Base-by-base conservation (phyloP, 2,888 invertebrate species). In the Amphipoea oculea region DNA sequence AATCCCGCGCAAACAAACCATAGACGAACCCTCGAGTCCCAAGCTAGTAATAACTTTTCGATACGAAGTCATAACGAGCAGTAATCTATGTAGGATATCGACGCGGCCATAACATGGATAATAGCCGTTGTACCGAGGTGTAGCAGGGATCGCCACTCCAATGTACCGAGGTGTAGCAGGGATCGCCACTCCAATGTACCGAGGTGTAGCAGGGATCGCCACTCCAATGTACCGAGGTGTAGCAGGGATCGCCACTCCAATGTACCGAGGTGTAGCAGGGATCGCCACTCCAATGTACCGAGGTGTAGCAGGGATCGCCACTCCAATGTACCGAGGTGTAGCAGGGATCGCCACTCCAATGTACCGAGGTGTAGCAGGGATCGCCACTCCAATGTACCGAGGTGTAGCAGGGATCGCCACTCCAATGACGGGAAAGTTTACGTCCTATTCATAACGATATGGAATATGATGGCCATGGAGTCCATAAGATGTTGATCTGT, bases 21-120 rank as follows among this genome's bases (percentile, higher is more conserved):
- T 20, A 71, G 42, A 40, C 70, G 42, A 62, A 74, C 54, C 69
- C 76, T 23, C 45, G 51, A 14, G 40, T 36, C 17, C 4, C 42
- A 40, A 54, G 42, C 73, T 74, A 67, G 66, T 76, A 57, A 63
- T 7, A 66, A 69, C 40, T 17, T 20, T n/a, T 63, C 71, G 68
- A 77, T 54, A 80, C 79, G 62, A 40, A 65, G 66, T 81, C 62
- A 73, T 85, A 85, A 85, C 74, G 67, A 70, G 66, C 54, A 45
- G 40, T 77, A 77, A 85, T 85, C 77, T 85, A 69, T 65, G 81
- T 51, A 81, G 81, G 75, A 75, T 88, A 85, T 81, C 74, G 76
- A 29, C 67, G 57, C 79, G 65, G 73, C 54, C 36, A 63, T 85
- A 73, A 77, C 29, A 76, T 17, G 4, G 66, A 60, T 57, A 81